phyloP scores from a whole-genome alignment of 2,113 vertebrate species.

The Corythaeola cristata region DNA sequence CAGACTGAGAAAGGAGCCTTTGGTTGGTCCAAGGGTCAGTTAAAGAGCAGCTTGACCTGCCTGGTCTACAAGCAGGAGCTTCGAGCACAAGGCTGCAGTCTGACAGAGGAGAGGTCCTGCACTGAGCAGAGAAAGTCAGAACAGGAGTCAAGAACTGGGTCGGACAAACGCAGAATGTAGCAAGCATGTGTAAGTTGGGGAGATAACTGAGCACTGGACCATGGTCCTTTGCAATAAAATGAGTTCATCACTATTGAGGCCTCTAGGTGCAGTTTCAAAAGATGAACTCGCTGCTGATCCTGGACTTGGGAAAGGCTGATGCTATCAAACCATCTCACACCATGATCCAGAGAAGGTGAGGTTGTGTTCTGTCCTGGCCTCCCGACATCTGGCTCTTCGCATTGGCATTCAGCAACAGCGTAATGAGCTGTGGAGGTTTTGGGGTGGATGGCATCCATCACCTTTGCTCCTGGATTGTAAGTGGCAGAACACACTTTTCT shows the following conservation, averaged over 20 bases:
- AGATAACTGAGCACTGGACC: neutral
- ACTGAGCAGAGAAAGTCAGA: neutral
- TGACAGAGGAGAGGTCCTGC: neutral
- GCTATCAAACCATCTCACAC: neutral
- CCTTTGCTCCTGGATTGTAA: neutral
- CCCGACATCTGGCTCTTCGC: rapidly evolving
- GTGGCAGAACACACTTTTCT: neutral
- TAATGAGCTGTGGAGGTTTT: neutral
- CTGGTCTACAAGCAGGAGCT: neutral
- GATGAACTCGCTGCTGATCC: neutral
- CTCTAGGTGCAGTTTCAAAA: neutral
- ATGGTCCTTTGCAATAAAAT: neutral
- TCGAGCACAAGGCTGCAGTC: neutral
- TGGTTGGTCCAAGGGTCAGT: neutral
- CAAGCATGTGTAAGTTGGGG: neutral
- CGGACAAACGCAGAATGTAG: neutral
- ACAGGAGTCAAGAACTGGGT: neutral
- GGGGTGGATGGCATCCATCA: too few relatives aligned
- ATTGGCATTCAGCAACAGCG: neutral
- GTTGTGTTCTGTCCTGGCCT: neutral
- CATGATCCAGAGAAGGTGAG: neutral
- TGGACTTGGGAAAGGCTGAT: neutral
- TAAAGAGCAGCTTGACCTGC: neutral
- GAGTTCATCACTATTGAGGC: neutral
- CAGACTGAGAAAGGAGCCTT: neutral